Percentiles rank a stretch among this genome's conserved stretches.
phyloP scores from a whole-genome alignment of 2,888 invertebrate genomes.

The Heteropelma amictum region DNA sequence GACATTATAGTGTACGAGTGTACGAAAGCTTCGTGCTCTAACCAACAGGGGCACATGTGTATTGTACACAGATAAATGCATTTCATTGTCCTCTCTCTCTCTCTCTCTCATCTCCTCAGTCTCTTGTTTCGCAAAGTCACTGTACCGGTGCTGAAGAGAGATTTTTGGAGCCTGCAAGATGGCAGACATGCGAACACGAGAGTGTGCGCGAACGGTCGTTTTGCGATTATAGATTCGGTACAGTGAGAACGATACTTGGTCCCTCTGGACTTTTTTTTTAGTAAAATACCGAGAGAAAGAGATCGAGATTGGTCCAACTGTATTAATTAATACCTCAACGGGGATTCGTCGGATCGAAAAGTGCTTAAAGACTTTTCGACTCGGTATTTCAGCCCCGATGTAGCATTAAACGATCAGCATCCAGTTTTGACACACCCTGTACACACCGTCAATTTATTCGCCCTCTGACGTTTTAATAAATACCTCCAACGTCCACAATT shows the following conservation, averaged over 20 bases:
- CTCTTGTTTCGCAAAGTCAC: constrained; percentile 2
- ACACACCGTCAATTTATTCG: constrained; percentile 53
- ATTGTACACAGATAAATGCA: constrained; percentile 21
- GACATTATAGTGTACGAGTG: constrained; percentile 68
- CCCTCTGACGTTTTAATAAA: constrained; percentile 59
- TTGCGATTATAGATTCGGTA: constrained; percentile 31
- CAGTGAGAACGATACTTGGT: not conserved
- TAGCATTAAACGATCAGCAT: too few species aligned
- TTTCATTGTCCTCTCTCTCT: constrained; percentile 14
- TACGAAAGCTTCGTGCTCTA: constrained; percentile 42
- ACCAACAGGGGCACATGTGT: constrained; percentile 34
- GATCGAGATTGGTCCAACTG: too few species aligned
- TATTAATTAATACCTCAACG: too few species aligned
- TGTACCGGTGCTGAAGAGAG: constrained; percentile 39
- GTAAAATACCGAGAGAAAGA: constrained; percentile 11
- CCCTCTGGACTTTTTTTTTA: constrained; percentile 32
- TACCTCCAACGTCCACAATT: constrained; percentile 43
- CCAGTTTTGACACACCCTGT: not conserved
- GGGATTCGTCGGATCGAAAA: too few species aligned
- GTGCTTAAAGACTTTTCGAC: too few species aligned
- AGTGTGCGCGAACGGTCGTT: constrained; percentile 26
- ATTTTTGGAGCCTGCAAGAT: constrained; percentile 38
- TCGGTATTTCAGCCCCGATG: too few species aligned
- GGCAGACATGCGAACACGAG: constrained; percentile 33
- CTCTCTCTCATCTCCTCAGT: not conserved